A percentile compares a stretch with the other conserved stretches of the same genome.
Conservation (phyloP, 2,888 invertebrate species). For the Apotomis betuletana region DNA sequence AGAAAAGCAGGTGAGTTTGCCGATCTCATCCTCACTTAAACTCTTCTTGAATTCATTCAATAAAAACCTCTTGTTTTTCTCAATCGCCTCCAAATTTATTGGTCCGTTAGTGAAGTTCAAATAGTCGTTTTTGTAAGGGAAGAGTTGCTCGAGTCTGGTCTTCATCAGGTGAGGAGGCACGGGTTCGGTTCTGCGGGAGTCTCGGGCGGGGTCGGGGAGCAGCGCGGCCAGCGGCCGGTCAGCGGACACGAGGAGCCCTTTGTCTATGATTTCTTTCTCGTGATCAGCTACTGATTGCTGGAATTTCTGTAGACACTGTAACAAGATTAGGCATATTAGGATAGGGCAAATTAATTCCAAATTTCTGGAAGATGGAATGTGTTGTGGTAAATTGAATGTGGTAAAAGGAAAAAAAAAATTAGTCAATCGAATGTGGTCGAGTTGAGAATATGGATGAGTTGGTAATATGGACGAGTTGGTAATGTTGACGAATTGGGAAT, state of each 20-base stretch:
- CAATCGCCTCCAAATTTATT: conserved; percentile 68
- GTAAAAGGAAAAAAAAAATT: too few species aligned
- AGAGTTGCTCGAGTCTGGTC: conserved; percentile 51
- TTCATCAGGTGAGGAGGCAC: conserved; percentile 18
- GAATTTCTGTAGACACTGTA: conserved; percentile 72
- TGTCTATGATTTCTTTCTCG: conserved; percentile 61
- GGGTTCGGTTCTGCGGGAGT: conserved; percentile 31
- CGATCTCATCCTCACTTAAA: conserved; percentile 57
- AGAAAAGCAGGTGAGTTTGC: conserved; percentile 73
- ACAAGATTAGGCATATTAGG: conserved; percentile 29
- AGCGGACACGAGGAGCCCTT: conserved; percentile 59
- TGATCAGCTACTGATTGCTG: conserved; percentile 62
- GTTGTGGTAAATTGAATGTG: too few species aligned
- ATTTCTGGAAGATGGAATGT: too few species aligned
- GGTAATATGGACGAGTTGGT: too few species aligned
- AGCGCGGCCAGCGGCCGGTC: conserved; percentile 57
- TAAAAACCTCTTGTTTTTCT: conserved; percentile 68
- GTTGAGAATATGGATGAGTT: too few species aligned
- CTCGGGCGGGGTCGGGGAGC: conserved; percentile 58
- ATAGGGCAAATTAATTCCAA: too few species aligned
- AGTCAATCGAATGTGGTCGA: too few species aligned
- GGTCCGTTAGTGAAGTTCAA: conserved; percentile 56
- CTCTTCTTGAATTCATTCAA: conserved; percentile 58
- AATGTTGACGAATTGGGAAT: too few species aligned
- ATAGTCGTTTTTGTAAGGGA: conserved; percentile 61